Conservation (phyloP, 2,888 invertebrate genomes). For the Salticus scenicus region DNA sequence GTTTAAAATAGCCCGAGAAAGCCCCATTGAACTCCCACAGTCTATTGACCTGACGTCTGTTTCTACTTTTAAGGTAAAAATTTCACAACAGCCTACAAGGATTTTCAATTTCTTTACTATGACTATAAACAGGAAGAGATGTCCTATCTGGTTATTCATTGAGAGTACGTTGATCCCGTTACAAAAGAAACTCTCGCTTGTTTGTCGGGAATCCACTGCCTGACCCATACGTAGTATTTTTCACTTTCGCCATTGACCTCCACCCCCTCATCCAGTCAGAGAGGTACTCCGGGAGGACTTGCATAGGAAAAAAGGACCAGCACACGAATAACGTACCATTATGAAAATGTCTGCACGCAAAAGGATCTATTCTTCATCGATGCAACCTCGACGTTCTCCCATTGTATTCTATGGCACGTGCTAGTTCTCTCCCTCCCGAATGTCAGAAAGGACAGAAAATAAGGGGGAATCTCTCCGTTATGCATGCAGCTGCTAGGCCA, state of each 20-base stretch:
- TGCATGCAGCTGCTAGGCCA: constrained; percentile 43
- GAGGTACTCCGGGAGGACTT: constrained; percentile 3
- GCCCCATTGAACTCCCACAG: too few relatives aligned
- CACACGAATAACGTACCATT: constrained; percentile 43
- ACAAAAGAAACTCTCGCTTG: constrained; percentile 1
- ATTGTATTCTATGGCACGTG: constrained; percentile 57
- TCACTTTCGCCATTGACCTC: constrained; percentile 59
- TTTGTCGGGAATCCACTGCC: constrained; percentile 24
- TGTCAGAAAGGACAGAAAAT: constrained; percentile 45
- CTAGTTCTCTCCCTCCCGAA: constrained; percentile 25
- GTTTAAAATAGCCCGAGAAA: too few relatives aligned
- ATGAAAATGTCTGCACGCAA: constrained; percentile 61
- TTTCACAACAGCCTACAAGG: background rate
- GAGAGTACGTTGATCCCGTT: constrained; percentile 42
- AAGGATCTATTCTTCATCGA: constrained; percentile 36
- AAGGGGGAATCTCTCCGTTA: constrained; percentile 27
- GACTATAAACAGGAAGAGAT: background rate
- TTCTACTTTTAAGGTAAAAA: too few relatives aligned
- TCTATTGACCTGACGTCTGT: too few relatives aligned
- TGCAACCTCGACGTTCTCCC: constrained; percentile 27
- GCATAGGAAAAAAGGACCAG: background rate
- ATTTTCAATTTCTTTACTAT: background rate
- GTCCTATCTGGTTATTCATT: background rate
- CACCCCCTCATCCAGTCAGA: constrained; percentile 32
- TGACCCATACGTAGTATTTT: constrained; percentile 26